Evolutionary conservation across 2,113 vertebrate genomes (phyloP), one percentile per base, ranked within the genome.

Genomic region (Amphilophus citrinellus): DNA sequence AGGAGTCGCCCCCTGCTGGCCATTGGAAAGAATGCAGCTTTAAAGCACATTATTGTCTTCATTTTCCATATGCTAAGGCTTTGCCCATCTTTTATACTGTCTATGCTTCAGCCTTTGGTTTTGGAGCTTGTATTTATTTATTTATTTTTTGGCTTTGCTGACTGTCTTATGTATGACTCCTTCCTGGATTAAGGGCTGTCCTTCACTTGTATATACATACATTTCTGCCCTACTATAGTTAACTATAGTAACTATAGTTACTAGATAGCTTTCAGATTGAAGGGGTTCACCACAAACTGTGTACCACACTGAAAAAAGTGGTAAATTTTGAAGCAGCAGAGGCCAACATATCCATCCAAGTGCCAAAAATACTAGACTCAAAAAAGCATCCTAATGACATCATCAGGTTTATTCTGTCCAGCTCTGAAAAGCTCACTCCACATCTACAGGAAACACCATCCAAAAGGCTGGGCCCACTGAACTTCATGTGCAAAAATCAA

Each of bases 151-250:
- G n/a, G n/a, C n/a, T n/a, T n/a, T n/a, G n/a, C n/a, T n/a, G n/a
- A n/a, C n/a, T n/a, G n/a, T n/a, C n/a, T 24, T 24, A 15, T 50
- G 42, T 47, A 18, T 11, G 22, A 27, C 15, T 27, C 22, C 42
- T 47, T 0, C 0, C 65, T 68, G 42, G 65, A 50, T 68, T 50
- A 68, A 50, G 50, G 27, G 0, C 22, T 11, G 42, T 42, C 15
- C 24, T 27, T 27, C 5, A 71, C 50, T 50, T 50, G 15, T 71
- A 50, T 20, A 71, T 13, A 71, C 66, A 68, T 47, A 11, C 22
- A 10, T 68, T 47, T 71, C 6, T 20, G 50, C 7, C 44, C 42
- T n/a, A n/a, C 53, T 10, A n/a, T 57, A 57, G 53, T 56, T 56
- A 56, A 53, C 50, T 47, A 9, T 3, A 47, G 63, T 66, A 44